Percentiles rank a stretch among this genome's conserved stretches.
Evolutionary conservation across 2,113 vertebrate species (phyloP).

Genomic region (Cariama cristata): DNA sequence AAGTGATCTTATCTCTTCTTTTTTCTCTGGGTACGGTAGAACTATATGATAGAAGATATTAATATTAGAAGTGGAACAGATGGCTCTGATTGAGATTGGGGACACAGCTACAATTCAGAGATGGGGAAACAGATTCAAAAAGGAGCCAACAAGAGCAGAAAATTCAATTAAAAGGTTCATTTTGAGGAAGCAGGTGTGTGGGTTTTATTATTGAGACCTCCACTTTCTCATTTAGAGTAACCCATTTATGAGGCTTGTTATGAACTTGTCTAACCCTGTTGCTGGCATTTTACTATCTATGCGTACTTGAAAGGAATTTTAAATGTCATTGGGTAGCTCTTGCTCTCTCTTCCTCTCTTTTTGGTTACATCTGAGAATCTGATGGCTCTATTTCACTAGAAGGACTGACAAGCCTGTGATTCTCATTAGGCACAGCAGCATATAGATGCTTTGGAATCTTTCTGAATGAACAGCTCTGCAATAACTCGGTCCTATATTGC

Average conservation of each 20-base stretch:
- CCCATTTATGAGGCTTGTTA: conserved; percentile 25
- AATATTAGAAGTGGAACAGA: conserved; percentile 63
- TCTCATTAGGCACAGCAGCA: conserved; percentile 2
- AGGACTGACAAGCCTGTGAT: conserved; percentile 11
- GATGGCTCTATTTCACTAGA: conserved; percentile 3
- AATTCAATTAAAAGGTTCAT: conserved; percentile 60
- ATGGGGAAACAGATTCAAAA: conserved; percentile 47
- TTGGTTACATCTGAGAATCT: conserved; percentile 18
- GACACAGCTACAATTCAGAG: conserved; percentile 18
- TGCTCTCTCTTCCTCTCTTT: background rate
- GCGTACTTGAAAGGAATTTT: conserved; percentile 45
- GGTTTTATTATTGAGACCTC: conserved; percentile 39
- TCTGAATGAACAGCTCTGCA: background rate
- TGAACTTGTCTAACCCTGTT: conserved; percentile 53
- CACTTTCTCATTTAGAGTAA: conserved; percentile 54
- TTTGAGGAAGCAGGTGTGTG: conserved; percentile 47
- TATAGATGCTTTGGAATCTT: background rate
- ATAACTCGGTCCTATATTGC: background rate
- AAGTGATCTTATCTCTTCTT: conserved; percentile 11
- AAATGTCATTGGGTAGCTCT: conserved; percentile 55
- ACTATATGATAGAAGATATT: conserved; percentile 29
- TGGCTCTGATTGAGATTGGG: conserved; percentile 43
- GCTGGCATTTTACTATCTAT: conserved; percentile 44
- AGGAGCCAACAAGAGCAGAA: conserved; percentile 10
- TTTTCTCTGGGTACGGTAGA: background rate